These are phyloP conservation scores for Cosmorhoe ocellata DNA, from an alignment of 2,888 invertebrate genomes.

Conservation along the genomic window DNA sequence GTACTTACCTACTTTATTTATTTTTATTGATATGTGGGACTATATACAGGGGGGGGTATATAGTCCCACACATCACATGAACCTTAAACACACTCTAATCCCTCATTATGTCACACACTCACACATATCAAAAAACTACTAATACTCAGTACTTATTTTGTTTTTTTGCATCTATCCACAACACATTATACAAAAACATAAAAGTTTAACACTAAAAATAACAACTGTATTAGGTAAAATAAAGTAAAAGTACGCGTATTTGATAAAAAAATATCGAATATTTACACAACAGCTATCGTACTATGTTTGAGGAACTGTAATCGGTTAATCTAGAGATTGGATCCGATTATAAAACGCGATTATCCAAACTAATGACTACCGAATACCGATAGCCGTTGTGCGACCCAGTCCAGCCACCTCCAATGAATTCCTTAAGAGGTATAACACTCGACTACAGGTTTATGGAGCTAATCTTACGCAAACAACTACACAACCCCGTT, in stretches of 20 bases:
- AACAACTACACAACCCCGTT: slow-evolving; percentile 51
- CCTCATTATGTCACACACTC: too few relatives aligned
- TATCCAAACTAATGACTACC: slow-evolving; percentile 24
- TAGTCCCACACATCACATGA: too few relatives aligned
- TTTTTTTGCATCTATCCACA: too few relatives aligned
- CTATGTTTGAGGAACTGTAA: slow-evolving; percentile 28
- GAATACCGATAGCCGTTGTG: slow-evolving; percentile 17
- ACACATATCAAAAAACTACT: too few relatives aligned
- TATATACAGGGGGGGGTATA: too few relatives aligned
- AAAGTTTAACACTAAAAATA: slow-evolving; percentile 23
- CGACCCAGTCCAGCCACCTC: slow-evolving; percentile 33
- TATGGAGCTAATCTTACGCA: slow-evolving; percentile 65
- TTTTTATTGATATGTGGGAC: too few relatives aligned
- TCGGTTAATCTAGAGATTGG: slow-evolving; percentile 44
- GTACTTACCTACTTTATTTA: slow-evolving; percentile 61
- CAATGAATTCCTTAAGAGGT: slow-evolving; percentile 43
- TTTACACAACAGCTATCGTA: slow-evolving; percentile 28
- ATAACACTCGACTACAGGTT: slow-evolving; percentile 53
- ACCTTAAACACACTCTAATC: too few relatives aligned
- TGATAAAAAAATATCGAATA: slow-evolving; percentile 34
- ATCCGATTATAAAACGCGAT: slow-evolving; percentile 29
- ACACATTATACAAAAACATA: too few relatives aligned
- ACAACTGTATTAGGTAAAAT: slow-evolving; percentile 17
- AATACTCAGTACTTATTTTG: too few relatives aligned
- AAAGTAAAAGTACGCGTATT: slow-evolving; percentile 23